These are phyloP conservation scores for Prenolepis imparis DNA, from an alignment of 2,888 invertebrate genomes.

Conservation along the genomic window DNA sequence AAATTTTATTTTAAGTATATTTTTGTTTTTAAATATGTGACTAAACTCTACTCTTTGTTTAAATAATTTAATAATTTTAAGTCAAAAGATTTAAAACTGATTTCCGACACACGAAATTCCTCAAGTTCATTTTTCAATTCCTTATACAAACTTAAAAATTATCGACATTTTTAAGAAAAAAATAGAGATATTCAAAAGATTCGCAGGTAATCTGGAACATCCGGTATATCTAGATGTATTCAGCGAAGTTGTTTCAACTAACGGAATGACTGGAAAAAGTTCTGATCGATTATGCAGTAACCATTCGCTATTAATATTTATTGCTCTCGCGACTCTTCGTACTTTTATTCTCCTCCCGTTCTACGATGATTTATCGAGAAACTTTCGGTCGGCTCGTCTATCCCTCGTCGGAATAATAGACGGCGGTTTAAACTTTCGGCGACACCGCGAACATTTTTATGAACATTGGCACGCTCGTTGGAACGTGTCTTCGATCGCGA, in stretches of 20 bases:
- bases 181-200: neutral
- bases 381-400: conserved; percentile 76
- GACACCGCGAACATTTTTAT: conserved; percentile 77
- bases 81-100: neutral
- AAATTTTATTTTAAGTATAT: conserved; percentile 8
- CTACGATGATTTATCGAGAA: conserved; percentile 81
- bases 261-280: conserved; percentile 58
- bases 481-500: conserved; percentile 52
- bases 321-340: conserved; percentile 79
- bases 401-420: conserved; percentile 77
- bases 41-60: neutral
- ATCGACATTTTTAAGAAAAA: neutral
- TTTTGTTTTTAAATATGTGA: neutral
- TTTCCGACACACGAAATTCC: neutral
- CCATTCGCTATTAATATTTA: conserved; percentile 81
- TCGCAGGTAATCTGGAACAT: conserved; percentile 7
- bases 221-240: conserved; percentile 13
- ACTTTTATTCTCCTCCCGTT: conserved; percentile 52
- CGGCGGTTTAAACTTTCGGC: conserved; percentile 79
- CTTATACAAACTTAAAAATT: neutral
- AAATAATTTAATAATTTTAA: conserved; percentile 5
- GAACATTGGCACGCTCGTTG: conserved; percentile 66
- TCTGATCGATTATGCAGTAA: conserved; percentile 75
- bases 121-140: neutral
- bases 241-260: conserved; percentile 41